Conservation (phyloP, 2,888 invertebrate species). For the Escarpia spicata region DNA sequence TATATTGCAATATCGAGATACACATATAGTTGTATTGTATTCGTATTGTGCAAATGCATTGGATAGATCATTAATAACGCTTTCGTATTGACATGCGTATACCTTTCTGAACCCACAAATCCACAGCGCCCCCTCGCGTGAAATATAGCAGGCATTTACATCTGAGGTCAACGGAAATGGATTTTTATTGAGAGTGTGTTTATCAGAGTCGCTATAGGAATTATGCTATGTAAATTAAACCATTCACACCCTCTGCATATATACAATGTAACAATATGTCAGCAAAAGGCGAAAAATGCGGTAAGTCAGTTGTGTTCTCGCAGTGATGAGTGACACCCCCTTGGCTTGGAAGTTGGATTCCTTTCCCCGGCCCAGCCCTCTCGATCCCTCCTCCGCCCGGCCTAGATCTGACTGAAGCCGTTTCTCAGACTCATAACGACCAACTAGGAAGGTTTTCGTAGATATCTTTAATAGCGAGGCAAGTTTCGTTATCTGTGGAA, state of each 20-base stretch:
- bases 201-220: not conserved
- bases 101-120: not conserved
- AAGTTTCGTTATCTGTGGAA: not conserved
- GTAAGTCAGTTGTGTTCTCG: not conserved
- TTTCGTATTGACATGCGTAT: not conserved
- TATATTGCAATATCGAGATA: not conserved
- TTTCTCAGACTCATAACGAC: not conserved
- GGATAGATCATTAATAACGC: not conserved
- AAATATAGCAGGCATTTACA: not conserved
- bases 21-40: not conserved
- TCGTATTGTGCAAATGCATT: not conserved
- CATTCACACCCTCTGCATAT: not conserved
- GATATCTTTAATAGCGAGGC: not conserved
- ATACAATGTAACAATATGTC: conserved; percentile 3
- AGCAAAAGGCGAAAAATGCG: not conserved
- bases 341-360: not conserved
- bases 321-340: not conserved
- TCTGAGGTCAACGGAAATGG: not conserved
- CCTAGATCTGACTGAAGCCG: not conserved
- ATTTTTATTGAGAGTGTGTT: not conserved
- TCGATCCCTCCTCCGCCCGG: not conserved
- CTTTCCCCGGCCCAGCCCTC: not conserved
- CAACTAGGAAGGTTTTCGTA: not conserved
- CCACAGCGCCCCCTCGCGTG: not conserved
- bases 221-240: not conserved